Percentiles rank a stretch among this genome's conserved stretches.
phyloP scores from a whole-genome alignment of 2,888 invertebrate genomes.

The Sclerodermus sp. region DNA sequence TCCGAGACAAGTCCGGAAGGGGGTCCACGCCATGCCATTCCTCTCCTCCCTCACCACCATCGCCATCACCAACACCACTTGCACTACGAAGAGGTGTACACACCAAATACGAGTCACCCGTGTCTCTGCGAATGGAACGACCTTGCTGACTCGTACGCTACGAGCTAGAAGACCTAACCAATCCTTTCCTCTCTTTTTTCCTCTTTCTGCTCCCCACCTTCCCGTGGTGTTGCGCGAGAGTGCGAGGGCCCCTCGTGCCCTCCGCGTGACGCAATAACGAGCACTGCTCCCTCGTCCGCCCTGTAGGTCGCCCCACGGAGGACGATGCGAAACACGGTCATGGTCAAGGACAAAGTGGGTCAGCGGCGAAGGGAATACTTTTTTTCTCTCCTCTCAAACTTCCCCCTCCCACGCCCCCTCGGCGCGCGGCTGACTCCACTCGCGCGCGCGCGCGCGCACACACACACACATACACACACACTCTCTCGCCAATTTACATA shows the following conservation, averaged over 20 bases:
- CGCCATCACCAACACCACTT: too few species aligned
- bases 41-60: too few species aligned
- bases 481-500: too few species aligned
- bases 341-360: conserved; percentile 29
- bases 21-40: too few species aligned
- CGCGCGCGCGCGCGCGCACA: too few species aligned
- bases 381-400: not conserved
- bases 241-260: conserved; percentile 21
- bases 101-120: conserved; percentile 3
- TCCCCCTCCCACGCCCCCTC: not conserved
- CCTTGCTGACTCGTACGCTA: not conserved
- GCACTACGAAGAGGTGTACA: too few species aligned
- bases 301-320: conserved; percentile 10
- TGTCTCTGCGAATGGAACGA: conserved; percentile 2
- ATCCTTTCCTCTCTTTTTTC: not conserved
- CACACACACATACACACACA: too few species aligned
- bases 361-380: not conserved
- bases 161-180: not conserved
- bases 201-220: conserved; percentile 3
- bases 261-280: conserved; percentile 21
- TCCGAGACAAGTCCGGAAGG: too few species aligned
- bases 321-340: conserved; percentile 33
- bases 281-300: not conserved
- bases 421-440: too few species aligned
- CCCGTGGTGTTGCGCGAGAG: conserved; percentile 6